Base-by-base conservation (phyloP, 2,113 vertebrate species). In the Psittacus erithacus region DNA sequence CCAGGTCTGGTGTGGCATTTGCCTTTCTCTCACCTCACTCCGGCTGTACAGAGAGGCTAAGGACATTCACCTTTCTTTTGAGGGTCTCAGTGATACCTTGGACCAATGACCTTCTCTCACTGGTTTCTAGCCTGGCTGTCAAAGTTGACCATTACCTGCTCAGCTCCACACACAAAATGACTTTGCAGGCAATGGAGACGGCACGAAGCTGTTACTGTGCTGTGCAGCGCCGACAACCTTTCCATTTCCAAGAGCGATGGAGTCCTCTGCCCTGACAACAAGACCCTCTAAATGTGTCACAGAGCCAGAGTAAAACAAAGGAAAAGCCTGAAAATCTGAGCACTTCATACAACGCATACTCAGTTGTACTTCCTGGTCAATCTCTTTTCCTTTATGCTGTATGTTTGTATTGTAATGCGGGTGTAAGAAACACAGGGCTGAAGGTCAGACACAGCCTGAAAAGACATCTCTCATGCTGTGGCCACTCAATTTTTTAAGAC, bases 331-430 rank as follows among this genome's bases (percentile, higher is more conserved):
- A 83, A 79, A 47, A 43, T 35, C 13, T 6, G 63, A 73, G 47
- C 14, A 4, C 44, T 75, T 78, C 28, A 65, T 13, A 75, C 9
- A 13, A 9, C 1, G 2, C 1, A 0, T 38, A 39, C n/a, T 69
- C 0, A 0, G 11, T 41, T 77, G 8, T 52, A 44, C 5, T 4
- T 17, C 64, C 20, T 0, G 0, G 19, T 80, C 41, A 29, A 31
- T 52, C 31, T 77, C 55, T 13, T 22, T 39, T 43, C 13, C 14
- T 71, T 70, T 33, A 15, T 24, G 25, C 14, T 50, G 8, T 18
- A 8, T 5, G 5, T 39, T 86, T 60, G 16, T 41, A 35, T 43
- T 43, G 38, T 35, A 23, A 44, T 14, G 22, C 17, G 62, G 38
- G 16, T 29, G 13, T 65, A n/a, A n/a, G 49, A 93, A 86, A 81